Base-by-base conservation (phyloP, 2,113 vertebrate species). In the Serilophus lunatus region DNA sequence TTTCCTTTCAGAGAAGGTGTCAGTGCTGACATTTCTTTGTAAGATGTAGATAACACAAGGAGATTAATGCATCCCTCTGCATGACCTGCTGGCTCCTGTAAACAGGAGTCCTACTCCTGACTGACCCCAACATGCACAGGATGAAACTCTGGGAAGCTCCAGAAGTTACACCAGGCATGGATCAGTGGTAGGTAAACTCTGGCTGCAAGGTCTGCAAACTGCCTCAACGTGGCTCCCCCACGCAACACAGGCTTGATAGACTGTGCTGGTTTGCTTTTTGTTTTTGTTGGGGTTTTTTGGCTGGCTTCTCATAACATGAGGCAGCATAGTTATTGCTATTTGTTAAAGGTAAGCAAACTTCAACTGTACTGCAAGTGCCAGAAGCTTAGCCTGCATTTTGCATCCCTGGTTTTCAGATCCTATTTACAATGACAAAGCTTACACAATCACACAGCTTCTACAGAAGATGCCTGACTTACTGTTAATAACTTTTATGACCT, bases 261-360 rank as follows among this genome's bases (percentile, higher is more conserved):
- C 56, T 64, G 7, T 4, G 47, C 17, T 45, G 50, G 31, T n/a
- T 40, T 51, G 22, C 13, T 80, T 50, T 22, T n/a, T 33, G 28
- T 16, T 13, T 80, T 36, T 22, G 24, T 7, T 53, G 19, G 22
- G 6, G 12, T 42, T 57, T 33, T 60, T 63, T 81, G 38, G 63
- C 65, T 2, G 5, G 44, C 25, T 75, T 74, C 65, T 71, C 69
- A 4, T 60, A 71, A 60, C 0, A 4, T 53, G 44, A 83, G 77
- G 65, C 72, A 91, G 72, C 77, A 79, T 24, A 69, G 64, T 29
- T 36, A 91, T 44, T 76, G 91, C 38, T 31, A 29, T 82, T 93
- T 84, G 25, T 54, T 76, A 61, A 61, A 92, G 65, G 86, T 42
- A 92, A 95, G 70, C 84, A 92, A 93, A 77, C 40, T 49, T 64